Base-by-base conservation (phyloP, 1,140 invertebrate genomes). In the Plutomurus gul region DNA sequence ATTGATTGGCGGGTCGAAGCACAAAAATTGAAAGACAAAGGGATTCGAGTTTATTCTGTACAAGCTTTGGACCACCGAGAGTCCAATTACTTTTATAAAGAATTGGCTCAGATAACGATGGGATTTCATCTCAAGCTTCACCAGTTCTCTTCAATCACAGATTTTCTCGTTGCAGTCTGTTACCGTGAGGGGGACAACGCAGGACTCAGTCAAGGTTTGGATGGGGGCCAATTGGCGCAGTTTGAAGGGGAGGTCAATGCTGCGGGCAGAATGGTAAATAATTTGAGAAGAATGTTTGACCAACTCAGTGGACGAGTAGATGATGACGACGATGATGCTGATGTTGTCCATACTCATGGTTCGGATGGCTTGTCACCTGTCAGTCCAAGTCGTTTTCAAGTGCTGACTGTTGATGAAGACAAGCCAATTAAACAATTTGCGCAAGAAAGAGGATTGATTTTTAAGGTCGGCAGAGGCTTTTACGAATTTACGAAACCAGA, bases 401-500 rank as follows among this genome's bases (percentile, higher is more conserved):
- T 79, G 0, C 20, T 79, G 8, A 43, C 37, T 8, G 72, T 79
- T 5, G 78, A 79, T 27, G n/a, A 36, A 16, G 72, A 70, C 25
- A 43, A 74, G 33, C 37, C 46, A 6, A 79, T 79, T 16, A 79
- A 79, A 18, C 5, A 70, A 22, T 79, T 79, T 27, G 72, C 72
- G 0, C 20, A 75, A 11, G 60, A 43, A 8, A 27, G 78, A n/a
- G 78, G 78, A 8, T 22, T 79, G 3, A 47, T 75, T 49, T 79
- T 79, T 27, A 79, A 75, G 65, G 72, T 60, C 0, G 78, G 78
- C 0, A 7, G 72, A 1, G 78, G 78, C 13, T 79, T 79, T 37
- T 79, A 79, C 22, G 46, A 79, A 36, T 79, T 79, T 33, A 79
- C 78, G 1, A 79, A 79, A 40, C 71, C 78, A 4, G 78, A 79